Evolutionary conservation across 2,113 vertebrate species (phyloP).

Genomic region (Hypocryptadius cinnamomeus): DNA sequence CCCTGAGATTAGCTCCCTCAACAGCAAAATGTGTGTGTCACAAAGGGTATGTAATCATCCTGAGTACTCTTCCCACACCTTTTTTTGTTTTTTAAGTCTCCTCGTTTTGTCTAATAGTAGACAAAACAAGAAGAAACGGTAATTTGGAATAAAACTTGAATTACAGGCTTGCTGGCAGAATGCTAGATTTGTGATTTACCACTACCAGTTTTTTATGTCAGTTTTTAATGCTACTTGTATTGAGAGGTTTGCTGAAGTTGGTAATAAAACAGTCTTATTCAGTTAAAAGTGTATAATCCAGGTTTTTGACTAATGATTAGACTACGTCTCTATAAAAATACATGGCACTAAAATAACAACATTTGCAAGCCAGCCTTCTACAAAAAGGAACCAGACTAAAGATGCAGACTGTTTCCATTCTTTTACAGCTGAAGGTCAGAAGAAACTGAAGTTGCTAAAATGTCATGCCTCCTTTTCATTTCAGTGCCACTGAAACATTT

Average conservation of each 20-base stretch:
- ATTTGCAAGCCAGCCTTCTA: neutral
- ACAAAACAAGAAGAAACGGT: neutral
- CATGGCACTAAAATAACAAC: neutral
- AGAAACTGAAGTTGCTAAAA: neutral
- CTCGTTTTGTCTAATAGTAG: neutral
- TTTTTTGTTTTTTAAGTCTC: neutral
- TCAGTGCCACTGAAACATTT: conserved; percentile 37
- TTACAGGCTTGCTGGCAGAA: neutral
- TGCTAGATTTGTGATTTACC: neutral
- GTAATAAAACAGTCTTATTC: neutral
- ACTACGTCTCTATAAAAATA: neutral
- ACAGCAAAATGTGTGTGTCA: neutral
- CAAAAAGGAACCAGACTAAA: neutral
- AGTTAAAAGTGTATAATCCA: neutral
- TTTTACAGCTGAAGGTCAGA: conserved; percentile 12
- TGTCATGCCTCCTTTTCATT: conserved; percentile 28
- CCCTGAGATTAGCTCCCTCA: neutral
- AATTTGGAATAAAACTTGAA: neutral
- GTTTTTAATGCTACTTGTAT: neutral
- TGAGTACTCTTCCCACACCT: neutral
- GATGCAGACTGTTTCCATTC: neutral
- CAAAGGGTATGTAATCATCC: neutral
- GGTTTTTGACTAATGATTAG: neutral
- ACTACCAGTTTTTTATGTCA: neutral
- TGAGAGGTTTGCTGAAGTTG: neutral